Evolutionary conservation across 1,140 invertebrate genomes (phyloP), one percentile per base, ranked within the genome.

Genomic region (Drosophila paulistorum): DNA sequence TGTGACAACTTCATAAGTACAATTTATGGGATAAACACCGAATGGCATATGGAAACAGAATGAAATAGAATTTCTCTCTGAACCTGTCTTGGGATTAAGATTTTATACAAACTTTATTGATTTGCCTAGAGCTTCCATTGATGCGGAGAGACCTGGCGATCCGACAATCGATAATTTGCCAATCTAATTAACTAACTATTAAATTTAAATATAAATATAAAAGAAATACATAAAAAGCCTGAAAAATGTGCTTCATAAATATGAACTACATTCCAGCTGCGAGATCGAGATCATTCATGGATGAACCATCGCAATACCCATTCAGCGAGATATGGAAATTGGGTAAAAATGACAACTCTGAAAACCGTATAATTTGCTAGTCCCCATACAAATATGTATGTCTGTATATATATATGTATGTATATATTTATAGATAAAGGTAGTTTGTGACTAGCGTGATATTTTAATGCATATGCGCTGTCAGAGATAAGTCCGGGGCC

Each of bases 41-140:
- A 69, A 66, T 14, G 23, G 35, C 7, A 20, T 26, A n/a, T 26
- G 26, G 60, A 78, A 73, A 62, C 80, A 58, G 65, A 42, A 65
- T 73, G 69, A 61, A 63, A 54, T 51, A 71, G 58, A 81, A 39
- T 64, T 59, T 61, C 65, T 72, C 60, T 35, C 62, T 67, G 48
- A 83, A 86, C 83, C 84, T 67, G 84, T 86, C 79, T 65, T 48
- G 58, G 84, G 80, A 83, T 86, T 89, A 86, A 83, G 84, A 83
- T 83, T 87, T 86, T 83, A 83, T 74, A 89, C 72, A 69, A 79
- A 51, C 57, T 61, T 67, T 60, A 74, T 79, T 75, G 79, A 33
- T 73, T 60, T 69, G 51, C 54, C 30, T 76, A 13, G 42, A n/a
- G 33, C 54, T 51, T 4, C 45, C 39, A 37, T 48, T 41, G 45